Base-by-base conservation (phyloP, 1,140 invertebrate genomes). In the Calycopis cecrops region DNA sequence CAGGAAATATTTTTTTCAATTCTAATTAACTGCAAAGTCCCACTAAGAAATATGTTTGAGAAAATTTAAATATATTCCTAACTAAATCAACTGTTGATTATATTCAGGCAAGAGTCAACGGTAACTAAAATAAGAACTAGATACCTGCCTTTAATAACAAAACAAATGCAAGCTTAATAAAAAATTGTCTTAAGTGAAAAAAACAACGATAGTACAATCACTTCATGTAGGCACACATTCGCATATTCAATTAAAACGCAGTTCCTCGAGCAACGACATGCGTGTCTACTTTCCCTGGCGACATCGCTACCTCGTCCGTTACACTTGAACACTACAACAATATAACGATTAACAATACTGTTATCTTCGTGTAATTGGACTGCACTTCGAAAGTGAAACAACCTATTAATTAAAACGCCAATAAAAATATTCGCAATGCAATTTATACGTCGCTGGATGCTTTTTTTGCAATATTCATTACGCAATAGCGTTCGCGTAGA, bases 221-320 rank as follows among this genome's bases (percentile, higher is more conserved):
- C n/a, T 38, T 44, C 48, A 10, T 17, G 16, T 50, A 54, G 56
- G 78, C 64, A 75, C 75, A 72, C 75, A 73, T 71, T 69, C 65
- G 72, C 65, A 61, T 56, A 61, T 40, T 67, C 68, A 74, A 70
- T 69, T 42, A 52, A 51, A 63, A 60, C 59, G 71, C 82, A 82
- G 79, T 80, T 76, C 66, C 65, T 76, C 65, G 64, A 73, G 79
- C 72, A 78, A 71, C 63, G 77, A 66, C 73, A 65, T 55, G 74
- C 76, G 74, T 79, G 74, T 71, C 60, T 69, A 14, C 78, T 84
- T 84, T 83, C 80, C 69, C 79, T 74, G 59, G 63, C 65, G 52
- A 57, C 59, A 42, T 60, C 62, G 55, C 63, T 57, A 40, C 56
- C 56, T 42, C 54, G 61, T 54, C 52, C 68, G 60, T 69, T 57